Conservation (phyloP, 2,797 vertebrate species). For the Catamblyrhynchus diadema region DNA sequence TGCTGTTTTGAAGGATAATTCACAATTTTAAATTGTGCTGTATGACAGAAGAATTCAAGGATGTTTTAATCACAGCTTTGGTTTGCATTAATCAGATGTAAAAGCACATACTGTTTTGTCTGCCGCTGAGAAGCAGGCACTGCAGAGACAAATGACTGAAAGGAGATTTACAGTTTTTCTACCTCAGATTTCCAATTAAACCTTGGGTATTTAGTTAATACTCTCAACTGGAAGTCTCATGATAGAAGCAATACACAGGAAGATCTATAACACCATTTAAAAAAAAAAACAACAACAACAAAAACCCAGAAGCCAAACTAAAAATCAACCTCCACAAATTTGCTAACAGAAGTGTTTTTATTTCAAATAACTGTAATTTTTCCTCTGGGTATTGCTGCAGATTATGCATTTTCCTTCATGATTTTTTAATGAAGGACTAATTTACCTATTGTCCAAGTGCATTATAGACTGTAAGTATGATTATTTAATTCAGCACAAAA, state of each 20-base stretch:
- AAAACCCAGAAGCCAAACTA: background rate
- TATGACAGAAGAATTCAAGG: constrained; percentile 45
- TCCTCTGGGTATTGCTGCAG: constrained; percentile 52
- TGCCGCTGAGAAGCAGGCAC: background rate
- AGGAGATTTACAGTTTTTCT: constrained; percentile 60
- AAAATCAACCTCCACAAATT: constrained; percentile 45
- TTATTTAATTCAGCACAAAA: constrained; percentile 66
- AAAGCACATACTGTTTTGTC: constrained; percentile 21
- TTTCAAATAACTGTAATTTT: constrained; percentile 67
- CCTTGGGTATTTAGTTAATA: constrained; percentile 55
- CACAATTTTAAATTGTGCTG: constrained; percentile 48
- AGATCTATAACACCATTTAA: background rate
- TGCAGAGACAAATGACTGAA: constrained; percentile 61
- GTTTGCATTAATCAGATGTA: constrained; percentile 63
- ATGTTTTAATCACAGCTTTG: constrained; percentile 52
- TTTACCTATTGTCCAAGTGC: constrained; percentile 60
- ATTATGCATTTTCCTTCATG: constrained; percentile 63
- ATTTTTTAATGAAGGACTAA: constrained; percentile 73
- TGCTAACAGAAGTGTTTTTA: constrained; percentile 55
- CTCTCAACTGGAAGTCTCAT: constrained; percentile 15
- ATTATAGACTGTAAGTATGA: constrained; percentile 43
- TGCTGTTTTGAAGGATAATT: constrained; percentile 64
- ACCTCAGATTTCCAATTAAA: constrained; percentile 65
- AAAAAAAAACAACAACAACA: background rate
- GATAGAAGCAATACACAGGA: constrained; percentile 6